Evolutionary conservation across 2,797 vertebrate species (phyloP), one percentile per base, ranked within the genome.

Genomic region (Morelia viridis): DNA sequence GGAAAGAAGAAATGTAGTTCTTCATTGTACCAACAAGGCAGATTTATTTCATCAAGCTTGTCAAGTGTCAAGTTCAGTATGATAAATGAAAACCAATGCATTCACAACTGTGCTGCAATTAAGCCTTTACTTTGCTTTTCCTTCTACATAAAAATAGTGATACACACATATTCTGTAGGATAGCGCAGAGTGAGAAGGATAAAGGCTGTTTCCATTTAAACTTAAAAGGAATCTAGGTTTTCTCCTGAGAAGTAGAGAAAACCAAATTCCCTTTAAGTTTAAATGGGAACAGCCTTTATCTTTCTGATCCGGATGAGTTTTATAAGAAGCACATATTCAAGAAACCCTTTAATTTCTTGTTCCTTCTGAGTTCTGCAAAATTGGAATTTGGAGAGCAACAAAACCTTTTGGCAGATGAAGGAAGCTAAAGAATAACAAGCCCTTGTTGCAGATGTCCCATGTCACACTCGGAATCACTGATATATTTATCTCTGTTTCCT

Each of bases 401-500:
- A 50, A 76, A 60, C n/a, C 26, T 15, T 87, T 46, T 80, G 64
- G 65, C 53, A n/a, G 56, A 58, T 61, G 41, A 85, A 31, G 26
- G 17, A 87, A 60, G 56, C 56, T 17, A 50, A 87, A 50, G 19
- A 71, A 68, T 46, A 71, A 71, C 53, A 64, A 76, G 53, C 15
- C 4, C 58, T 91, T 71, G 57, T 31, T 60, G 56, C 86, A 88
- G 85, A n/a, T 56, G 28, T 53, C 71, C 13, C n/a, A 65, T 57
- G 11, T 85, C 17, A 50, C 46, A 28, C 17, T 83, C 24, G n/a
- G 86, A 83, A 64, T 53, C 58, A 85, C 71, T 53, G 28, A 19
- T 58, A 58, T 71, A 58, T 71, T 87, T 46, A 76, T 87, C 62
- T 86, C 46, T 85, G 65, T 91, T 87, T 87, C 90, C 65, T 46